Evolutionary conservation across 2,888 invertebrate species (phyloP).

Genomic region (Leucoma salicis): DNA sequence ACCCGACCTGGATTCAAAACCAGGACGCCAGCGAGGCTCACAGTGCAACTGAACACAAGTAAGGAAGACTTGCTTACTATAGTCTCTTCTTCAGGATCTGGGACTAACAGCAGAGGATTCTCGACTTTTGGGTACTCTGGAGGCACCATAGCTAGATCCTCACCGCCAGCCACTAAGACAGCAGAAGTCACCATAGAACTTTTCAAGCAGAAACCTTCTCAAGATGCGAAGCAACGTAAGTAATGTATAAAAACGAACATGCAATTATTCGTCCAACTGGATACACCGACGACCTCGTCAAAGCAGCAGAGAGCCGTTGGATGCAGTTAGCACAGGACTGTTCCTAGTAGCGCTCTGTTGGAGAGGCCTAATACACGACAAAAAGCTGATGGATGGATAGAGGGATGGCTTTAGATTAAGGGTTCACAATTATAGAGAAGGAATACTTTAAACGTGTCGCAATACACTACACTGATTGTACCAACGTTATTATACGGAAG

Average conservation of each 20-base stretch:
- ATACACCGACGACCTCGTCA: too few species aligned
- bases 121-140: constrained; percentile 76
- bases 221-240: constrained; percentile 59
- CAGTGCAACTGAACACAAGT: constrained; percentile 13
- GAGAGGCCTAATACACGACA: too few species aligned
- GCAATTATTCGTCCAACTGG: not conserved
- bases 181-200: constrained; percentile 71
- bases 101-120: constrained; percentile 68
- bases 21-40: constrained; percentile 7
- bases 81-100: constrained; percentile 43
- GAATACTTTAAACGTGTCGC: too few species aligned
- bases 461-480: too few species aligned
- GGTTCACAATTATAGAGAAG: too few species aligned
- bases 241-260: constrained; percentile 11
- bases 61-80: constrained; percentile 6
- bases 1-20: constrained; percentile 8
- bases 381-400: too few species aligned
- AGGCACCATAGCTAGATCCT: constrained; percentile 63
- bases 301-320: too few species aligned
- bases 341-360: too few species aligned
- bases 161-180: constrained; percentile 64
- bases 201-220: constrained; percentile 54
- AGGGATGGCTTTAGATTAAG: too few species aligned
- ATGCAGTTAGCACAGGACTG: too few species aligned
- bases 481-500: too few species aligned